phyloP scores from a whole-genome alignment of 1,140 invertebrate species.

The Brachionus koreanus region DNA sequence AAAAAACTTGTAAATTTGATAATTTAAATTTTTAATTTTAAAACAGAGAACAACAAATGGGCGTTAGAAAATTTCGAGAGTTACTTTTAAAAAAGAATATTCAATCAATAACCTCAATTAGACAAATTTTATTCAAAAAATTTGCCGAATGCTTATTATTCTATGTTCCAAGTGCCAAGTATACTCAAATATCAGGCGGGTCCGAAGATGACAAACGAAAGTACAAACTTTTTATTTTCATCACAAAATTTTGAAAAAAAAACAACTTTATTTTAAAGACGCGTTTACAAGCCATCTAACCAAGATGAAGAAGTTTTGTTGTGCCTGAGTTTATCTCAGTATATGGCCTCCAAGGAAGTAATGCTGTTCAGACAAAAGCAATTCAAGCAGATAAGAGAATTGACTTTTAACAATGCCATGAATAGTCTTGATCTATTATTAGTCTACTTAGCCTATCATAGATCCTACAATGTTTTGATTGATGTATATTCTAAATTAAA shows the following conservation, averaged over 20 bases:
- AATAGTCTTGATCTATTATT: constrained; percentile 79
- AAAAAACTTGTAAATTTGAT: too few relatives aligned
- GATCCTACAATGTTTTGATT: constrained; percentile 56
- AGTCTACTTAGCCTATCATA: constrained; percentile 69
- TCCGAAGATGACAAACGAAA: constrained; percentile 18
- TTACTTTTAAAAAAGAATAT: constrained; percentile 29
- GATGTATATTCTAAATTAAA: too few relatives aligned
- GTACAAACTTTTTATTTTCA: too few relatives aligned
- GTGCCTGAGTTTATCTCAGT: constrained; percentile 71
- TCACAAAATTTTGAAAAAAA: too few relatives aligned
- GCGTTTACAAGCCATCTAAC: constrained; percentile 65
- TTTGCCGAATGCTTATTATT: constrained; percentile 41
- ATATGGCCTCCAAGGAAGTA: constrained; percentile 78
- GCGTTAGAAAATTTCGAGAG: constrained; percentile 34
- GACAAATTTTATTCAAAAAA: constrained; percentile 41
- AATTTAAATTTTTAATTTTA: background rate
- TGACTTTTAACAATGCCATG: constrained; percentile 79
- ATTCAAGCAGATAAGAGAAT: constrained; percentile 74
- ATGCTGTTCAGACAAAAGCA: constrained; percentile 87
- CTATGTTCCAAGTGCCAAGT: background rate
- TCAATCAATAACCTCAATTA: constrained; percentile 32
- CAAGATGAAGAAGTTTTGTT: constrained; percentile 86
- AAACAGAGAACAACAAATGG: constrained; percentile 29
- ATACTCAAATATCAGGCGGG: background rate
- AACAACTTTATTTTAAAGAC: background rate